A percentile compares a stretch with the other conserved stretches of the same genome.
phyloP scores from a whole-genome alignment of 2,888 invertebrate genomes.

The Sarcophaga variegata region DNA sequence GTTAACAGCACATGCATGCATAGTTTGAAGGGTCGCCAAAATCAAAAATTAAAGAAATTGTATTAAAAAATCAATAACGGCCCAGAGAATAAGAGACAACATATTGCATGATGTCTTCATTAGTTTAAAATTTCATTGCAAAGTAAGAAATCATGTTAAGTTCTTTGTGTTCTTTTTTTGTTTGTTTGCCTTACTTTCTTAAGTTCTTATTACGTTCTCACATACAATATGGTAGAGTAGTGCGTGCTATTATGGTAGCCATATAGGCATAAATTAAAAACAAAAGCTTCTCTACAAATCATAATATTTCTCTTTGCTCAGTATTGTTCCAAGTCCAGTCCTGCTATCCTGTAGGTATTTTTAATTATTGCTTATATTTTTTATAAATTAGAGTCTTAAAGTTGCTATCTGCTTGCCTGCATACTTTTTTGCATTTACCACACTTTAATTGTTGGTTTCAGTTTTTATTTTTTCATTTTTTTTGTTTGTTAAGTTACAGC shows the following conservation, averaged over 20 bases:
- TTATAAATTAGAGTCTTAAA: constrained; percentile 41
- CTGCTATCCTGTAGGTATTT: constrained; percentile 50
- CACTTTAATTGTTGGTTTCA: constrained; percentile 65
- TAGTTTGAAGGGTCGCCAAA: constrained; percentile 19
- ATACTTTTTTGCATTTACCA: background rate
- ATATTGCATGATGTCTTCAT: constrained; percentile 65
- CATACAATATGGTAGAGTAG: constrained; percentile 12
- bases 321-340: constrained; percentile 4
- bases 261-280: background rate
- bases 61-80: constrained; percentile 64
- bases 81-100: constrained; percentile 21
- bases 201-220: background rate
- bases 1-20: constrained; percentile 48
- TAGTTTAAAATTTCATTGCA: constrained; percentile 50
- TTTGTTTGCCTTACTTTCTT: background rate
- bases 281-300: background rate
- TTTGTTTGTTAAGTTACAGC: constrained; percentile 55
- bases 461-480: background rate
- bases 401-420: too few relatives aligned
- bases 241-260: constrained; percentile 27
- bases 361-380: constrained; percentile 57
- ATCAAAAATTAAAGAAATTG: background rate
- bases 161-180: background rate
- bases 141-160: constrained; percentile 7
- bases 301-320: background rate